These are phyloP conservation scores for Puffinus mauretanicus DNA, from an alignment of 2,113 vertebrate genomes.

Conservation along the genomic window DNA sequence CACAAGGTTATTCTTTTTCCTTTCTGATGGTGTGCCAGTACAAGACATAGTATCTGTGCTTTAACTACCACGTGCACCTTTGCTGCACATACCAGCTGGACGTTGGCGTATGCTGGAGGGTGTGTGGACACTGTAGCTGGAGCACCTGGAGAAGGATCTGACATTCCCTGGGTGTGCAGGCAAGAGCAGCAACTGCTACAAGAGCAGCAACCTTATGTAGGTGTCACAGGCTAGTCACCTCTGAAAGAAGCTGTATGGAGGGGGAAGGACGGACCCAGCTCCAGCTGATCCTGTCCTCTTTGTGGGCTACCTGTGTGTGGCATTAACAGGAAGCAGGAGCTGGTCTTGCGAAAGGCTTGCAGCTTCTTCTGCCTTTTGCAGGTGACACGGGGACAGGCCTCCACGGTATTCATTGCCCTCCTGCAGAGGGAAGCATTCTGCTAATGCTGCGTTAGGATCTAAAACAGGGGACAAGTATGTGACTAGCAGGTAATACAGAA, in stretches of 20 bases:
- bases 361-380: not conserved
- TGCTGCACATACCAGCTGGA: not conserved
- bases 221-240: not conserved
- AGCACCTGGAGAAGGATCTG: not conserved
- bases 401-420: not conserved
- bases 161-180: not conserved
- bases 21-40: not conserved
- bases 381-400: not conserved
- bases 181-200: not conserved
- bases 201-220: not conserved
- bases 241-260: not conserved
- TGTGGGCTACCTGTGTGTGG: not conserved
- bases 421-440: not conserved
- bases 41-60: not conserved
- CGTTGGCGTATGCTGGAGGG: rapidly evolving
- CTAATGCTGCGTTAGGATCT: not conserved
- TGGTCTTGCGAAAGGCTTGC: not conserved
- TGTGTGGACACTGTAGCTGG: not conserved
- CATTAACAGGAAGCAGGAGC: not conserved
- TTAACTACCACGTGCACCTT: not conserved
- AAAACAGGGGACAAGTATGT: not conserved
- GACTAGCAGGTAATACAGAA: not conserved
- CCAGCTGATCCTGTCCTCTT: not conserved
- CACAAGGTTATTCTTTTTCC: not conserved
- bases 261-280: not conserved